Base-by-base conservation (phyloP, 2,888 invertebrate genomes). In the Drosophila leonis region DNA sequence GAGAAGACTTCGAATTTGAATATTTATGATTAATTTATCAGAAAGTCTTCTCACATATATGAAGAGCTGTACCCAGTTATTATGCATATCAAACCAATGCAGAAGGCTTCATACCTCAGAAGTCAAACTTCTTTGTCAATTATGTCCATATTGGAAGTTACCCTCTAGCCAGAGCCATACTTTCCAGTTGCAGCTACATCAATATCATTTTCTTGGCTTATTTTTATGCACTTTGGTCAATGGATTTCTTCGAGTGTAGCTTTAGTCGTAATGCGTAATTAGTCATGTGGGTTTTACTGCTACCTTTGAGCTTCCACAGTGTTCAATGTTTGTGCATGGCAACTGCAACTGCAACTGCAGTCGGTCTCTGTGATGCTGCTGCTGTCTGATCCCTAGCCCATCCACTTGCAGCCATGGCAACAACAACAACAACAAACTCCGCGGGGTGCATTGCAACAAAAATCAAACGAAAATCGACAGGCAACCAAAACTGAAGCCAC, bases 391-490 rank as follows among this genome's bases (percentile, higher is more conserved):
- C 18, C 67, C 60, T 54, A 48, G 15, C n/a, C 15, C 18, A 42
- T 42, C 51, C 59, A 65, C 31, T 55, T 39, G 41, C 41, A 39
- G 13, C 20, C 44, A 29, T 51, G 55, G 18, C 20, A 51, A n/a
- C 46, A 44, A 24, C 56, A 48, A 27, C 31, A 51, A 24, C 39
- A n/a, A 10, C 39, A 39, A 39, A 24, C 75, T 51, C 75, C 54
- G 75, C 75, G 70, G 75, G 75, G 59, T 63, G 76, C 76, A 59
- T 37, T 51, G 54, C 46, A 63, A 27, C 56, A 41, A 56, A 73
- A 61, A 56, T 72, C 52, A 65, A 72, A 65, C 42, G 35, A 46
- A 48, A 42, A 75, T 75, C 65, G 56, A 75, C 46, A 59, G 68
- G 44, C 74, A 27, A 24, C 52, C 59, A 42, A 54, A 29, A 44